Percentiles rank a stretch among this genome's conserved stretches.
Evolutionary conservation across 2,113 vertebrate species (phyloP).

Genomic region (Hydrolagus affinis): DNA sequence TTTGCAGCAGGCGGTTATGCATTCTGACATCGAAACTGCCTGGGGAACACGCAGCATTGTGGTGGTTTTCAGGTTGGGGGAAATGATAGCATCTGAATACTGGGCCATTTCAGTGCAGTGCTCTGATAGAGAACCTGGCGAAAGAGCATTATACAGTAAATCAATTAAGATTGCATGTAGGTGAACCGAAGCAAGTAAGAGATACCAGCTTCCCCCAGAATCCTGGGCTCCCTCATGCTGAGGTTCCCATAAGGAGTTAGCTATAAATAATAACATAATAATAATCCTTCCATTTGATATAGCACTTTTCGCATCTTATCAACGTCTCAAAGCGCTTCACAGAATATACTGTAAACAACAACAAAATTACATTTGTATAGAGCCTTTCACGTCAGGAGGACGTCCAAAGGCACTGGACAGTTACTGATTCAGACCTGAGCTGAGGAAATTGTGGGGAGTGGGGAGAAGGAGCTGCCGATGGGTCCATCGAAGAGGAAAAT

Average conservation of each 20-base stretch:
- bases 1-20: slow-evolving; percentile 68
- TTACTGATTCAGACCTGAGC: too few species aligned
- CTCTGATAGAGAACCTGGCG: slow-evolving; percentile 57
- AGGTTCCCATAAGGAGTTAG: neutral
- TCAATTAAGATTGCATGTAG: neutral
- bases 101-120: slow-evolving; percentile 70
- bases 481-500: too few species aligned
- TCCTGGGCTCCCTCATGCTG: neutral
- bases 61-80: slow-evolving; percentile 60
- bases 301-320: too few species aligned
- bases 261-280: neutral
- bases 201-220: neutral
- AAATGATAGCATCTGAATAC: slow-evolving; percentile 64
- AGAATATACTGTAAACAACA: too few species aligned
- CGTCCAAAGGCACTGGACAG: too few species aligned
- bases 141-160: slow-evolving; percentile 33
- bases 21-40: slow-evolving; percentile 54
- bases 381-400: too few species aligned
- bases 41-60: slow-evolving; percentile 67
- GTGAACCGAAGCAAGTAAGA: too few species aligned
- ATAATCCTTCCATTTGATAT: too few species aligned
- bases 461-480: too few species aligned
- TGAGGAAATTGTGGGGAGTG: too few species aligned
- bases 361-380: too few species aligned
- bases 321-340: too few species aligned